Base-by-base conservation (phyloP, 2,888 invertebrate species). In the Pristionchus mayeri region DNA sequence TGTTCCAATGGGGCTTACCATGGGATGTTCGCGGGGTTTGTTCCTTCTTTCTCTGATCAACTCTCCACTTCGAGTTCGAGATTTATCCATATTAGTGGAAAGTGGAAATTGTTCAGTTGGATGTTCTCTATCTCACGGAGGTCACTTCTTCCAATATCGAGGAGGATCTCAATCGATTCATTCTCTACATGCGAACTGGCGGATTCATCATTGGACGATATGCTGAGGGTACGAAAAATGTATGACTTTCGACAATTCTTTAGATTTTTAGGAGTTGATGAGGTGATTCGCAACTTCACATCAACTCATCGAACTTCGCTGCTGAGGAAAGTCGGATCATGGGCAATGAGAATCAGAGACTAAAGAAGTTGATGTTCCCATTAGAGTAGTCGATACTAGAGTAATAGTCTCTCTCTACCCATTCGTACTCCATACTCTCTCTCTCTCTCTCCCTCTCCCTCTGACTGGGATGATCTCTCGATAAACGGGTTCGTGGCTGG, bases 191-290 rank as follows among this genome's bases (percentile, higher is more conserved):
- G 30, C 76, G 50, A 78, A 48, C 48, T 3, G 48, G 76, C 21
- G 76, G 76, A 78, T 78, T 78, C 50, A 27, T 78, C 30, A 50
- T 78, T 21, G 76, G 76, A 48, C 30, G 50, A 50, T 78, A 78
- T 18, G 48, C 76, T 18, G 76, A 48, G 30, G 76, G 76, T 78
- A 24, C 0, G 40, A 37, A 0, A 7, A 40, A 37, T 4, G 2
- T 37, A 24, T 37, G 9, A 67, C 16, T 34, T n/a, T 30, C 3
- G 18, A 18, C 34, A 27, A 67, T 16, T 67, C 21, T 4, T n/a
- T 18, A 57, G 16, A 63, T 63, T 37, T 78, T 30, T 21, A 78
- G 76, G 76, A 48, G 76, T 78, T 4, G 50, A 78, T 40, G 76
- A 78, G 24, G 30, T 78, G 18, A 4, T 78, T 27, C 76, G 76